Base-by-base conservation (phyloP, 2,888 invertebrate species). In the Mimas tiliae region DNA sequence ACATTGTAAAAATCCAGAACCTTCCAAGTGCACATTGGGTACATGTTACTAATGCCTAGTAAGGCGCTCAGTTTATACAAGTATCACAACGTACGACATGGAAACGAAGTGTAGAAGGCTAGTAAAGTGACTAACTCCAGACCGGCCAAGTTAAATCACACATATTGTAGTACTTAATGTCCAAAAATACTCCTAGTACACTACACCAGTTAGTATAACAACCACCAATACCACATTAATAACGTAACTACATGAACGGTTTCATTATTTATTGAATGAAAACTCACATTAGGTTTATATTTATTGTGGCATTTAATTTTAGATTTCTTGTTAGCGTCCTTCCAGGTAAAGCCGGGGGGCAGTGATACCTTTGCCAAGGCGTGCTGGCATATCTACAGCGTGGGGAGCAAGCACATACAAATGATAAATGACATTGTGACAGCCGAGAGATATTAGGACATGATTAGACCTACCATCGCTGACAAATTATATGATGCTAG, bases 281-380 rank as follows among this genome's bases (percentile, higher is more conserved):
- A 73, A 90, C 90, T 91, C 88, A 91, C 90, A 80, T 85, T 83
- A 78, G 80, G 80, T 74, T 84, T 83, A 82, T 84, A 84, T 82
- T 89, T 87, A 85, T 84, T 79, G 79, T 80, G 77, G 77, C 84
- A 84, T 84, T 85, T 88, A 84, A 79, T 85, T 87, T 87, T 89
- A 81, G 77, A 78, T 82, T 85, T 89, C 88, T 88, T 91, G 86
- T 83, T 85, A 81, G 87, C 81, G 74, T 91, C 90, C 87, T 88
- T 90, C 91, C 91, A 91, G 68, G 88, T 86, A 85, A 90, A 90
- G 79, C 91, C 91, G 76, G 90, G 89, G 80, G 90, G 89, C 73
- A 88, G 87, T 75, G 88, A 81, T 81, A 89, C 77, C 80, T 89
- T 90, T 85, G 86, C 79, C 86, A 85, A 83, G 79, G 81, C 80